Base-by-base conservation (phyloP, 1,140 invertebrate species). In the Hestina assimilis region DNA sequence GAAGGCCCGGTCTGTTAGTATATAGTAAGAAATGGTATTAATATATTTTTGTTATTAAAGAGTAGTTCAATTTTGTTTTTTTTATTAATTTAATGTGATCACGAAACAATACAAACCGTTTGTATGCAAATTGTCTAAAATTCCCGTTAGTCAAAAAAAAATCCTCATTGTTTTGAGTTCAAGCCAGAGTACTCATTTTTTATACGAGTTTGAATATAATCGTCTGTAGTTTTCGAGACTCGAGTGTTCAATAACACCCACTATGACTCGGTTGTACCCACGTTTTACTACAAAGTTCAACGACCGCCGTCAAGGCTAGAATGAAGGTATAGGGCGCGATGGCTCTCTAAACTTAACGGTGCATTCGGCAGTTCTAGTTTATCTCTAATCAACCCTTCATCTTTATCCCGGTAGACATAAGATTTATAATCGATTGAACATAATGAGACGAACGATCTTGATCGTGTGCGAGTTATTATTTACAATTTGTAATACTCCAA, bases 251-350 rank as follows among this genome's bases (percentile, higher is more conserved):
- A 63, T 54, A 62, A 47, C 52, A 45, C 42, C 52, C 38, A 63
- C 55, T 59, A 55, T 47, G 31, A 53, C 45, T 38, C 50, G 51
- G 14, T 19, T 24, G 41, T 15, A 28, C 50, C 47, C 48, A 60
- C 60, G 51, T 54, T 52, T 65, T 55, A 54, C 52, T 59, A 63
- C 19, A 63, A 64, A 61, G 75, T 64, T 79, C 70, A 72, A 65
- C 59, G 75, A 26, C 59, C 77, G 60, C 53, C 31, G 42, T 48
- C 72, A 79, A 79, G 76, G 76, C 71, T 72, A 67, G 35, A 57
- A 65, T 46, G 63, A 66, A 69, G 66, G 70, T 71, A 62, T 41
- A 71, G 72, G 69, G 66, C 59, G 56, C 54, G 57, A 52, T 51
- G 57, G 47, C 58, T 57, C 58, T 55, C 63, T 48, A 71, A 67